Conservation (phyloP, 2,888 invertebrate genomes). For the Schizotus pectinicornis region DNA sequence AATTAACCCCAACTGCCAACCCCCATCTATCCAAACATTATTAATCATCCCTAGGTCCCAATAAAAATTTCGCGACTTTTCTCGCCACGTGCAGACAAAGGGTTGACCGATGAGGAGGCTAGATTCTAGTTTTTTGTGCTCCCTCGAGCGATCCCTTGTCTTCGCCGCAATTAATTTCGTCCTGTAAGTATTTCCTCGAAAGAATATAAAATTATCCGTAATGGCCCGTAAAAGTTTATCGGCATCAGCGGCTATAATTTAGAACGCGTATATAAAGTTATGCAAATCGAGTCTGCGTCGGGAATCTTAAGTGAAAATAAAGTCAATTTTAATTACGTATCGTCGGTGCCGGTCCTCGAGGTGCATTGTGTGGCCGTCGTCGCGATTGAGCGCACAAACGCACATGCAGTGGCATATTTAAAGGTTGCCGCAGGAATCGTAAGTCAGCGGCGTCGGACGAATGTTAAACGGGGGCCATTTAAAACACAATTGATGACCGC, state of each 20-base stretch:
- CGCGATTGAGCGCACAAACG: slow-evolving; percentile 10
- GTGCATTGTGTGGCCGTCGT: slow-evolving; percentile 33
- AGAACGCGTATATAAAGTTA: slow-evolving; percentile 30
- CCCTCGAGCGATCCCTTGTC: too few species aligned
- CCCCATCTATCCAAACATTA: too few species aligned
- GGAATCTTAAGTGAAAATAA: slow-evolving; percentile 49
- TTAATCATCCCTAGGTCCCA: too few species aligned
- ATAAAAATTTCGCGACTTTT: too few species aligned
- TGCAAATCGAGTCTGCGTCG: slow-evolving; percentile 40
- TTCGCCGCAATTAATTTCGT: slow-evolving; percentile 2
- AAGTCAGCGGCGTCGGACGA: slow-evolving; percentile 4
- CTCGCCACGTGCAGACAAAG: too few species aligned
- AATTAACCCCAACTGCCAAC: too few species aligned
- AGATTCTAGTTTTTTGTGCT: too few species aligned
- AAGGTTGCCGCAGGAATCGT: slow-evolving; percentile 11
- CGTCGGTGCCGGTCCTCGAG: background rate
- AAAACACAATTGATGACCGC: slow-evolving; percentile 47
- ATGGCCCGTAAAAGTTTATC: slow-evolving; percentile 35
- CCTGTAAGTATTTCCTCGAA: slow-evolving; percentile 9
- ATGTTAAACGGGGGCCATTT: slow-evolving; percentile 23
- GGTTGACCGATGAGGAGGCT: too few species aligned
- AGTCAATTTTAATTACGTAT: slow-evolving; percentile 50
- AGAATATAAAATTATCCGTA: slow-evolving; percentile 29
- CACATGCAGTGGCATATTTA: too few species aligned
- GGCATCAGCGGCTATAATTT: slow-evolving; percentile 35